Evolutionary conservation across 30 jellyfish, hydroid and myxozoan genomes (phyloP).

Genomic region (Hydractinia symbiolongicarpus): DNA sequence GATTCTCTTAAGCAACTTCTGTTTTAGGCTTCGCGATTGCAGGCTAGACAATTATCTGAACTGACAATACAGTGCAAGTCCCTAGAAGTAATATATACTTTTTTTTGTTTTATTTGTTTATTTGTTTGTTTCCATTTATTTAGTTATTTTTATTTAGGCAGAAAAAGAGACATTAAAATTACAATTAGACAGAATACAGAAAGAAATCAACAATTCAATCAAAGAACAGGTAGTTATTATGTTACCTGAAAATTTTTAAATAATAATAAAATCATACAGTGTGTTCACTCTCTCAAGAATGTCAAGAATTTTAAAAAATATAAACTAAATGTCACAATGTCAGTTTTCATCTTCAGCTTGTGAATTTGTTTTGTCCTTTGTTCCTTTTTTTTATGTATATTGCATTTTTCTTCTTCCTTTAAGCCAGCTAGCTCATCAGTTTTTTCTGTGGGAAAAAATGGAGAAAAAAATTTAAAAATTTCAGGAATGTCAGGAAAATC

Average conservation of each 20-base stretch:
- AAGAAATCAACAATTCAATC: conserved; percentile 51
- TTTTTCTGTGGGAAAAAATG: no score
- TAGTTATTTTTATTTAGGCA: conserved; percentile 33
- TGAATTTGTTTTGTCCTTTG: no score
- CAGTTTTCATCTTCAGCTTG: no score
- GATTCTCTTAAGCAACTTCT: neutral
- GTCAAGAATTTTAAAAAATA: no score
- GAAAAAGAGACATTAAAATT: conserved; percentile 69
- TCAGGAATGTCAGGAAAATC: no score
- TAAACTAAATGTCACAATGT: no score
- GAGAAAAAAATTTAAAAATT: no score
- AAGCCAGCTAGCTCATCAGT: no score
- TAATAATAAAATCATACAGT: no score
- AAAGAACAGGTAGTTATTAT: conserved; percentile 49
- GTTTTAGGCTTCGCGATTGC: conserved; percentile 61
- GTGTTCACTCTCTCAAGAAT: no score
- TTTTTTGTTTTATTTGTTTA: neutral
- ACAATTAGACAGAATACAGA: conserved; percentile 66
- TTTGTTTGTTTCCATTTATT: neutral
- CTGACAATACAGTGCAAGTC: conserved; percentile 67
- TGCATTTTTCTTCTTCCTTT: no score
- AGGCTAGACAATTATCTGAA: conserved; percentile 88
- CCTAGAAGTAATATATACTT: conserved; percentile 53
- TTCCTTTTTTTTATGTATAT: no score
- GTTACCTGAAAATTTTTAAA: neutral